Evolutionary conservation across 2,888 invertebrate genomes (phyloP).

Genomic region (Drosophila hamatofila): DNA sequence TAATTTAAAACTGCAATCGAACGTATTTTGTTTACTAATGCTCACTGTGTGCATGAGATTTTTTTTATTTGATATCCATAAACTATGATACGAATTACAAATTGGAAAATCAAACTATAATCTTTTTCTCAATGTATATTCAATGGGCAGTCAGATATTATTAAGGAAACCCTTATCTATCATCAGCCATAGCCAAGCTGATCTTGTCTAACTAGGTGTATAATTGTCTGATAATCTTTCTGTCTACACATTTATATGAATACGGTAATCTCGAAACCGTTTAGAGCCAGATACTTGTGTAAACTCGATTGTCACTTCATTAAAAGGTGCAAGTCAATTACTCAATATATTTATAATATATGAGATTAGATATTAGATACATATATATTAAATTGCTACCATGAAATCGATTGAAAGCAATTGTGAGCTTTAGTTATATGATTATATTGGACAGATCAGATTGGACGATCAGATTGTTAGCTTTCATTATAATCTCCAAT

Average conservation of each 20-base stretch:
- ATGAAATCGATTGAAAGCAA: too few relatives aligned
- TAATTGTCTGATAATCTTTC: neutral
- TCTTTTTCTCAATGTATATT: neutral
- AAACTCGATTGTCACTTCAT: neutral
- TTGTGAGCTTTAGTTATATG: too few relatives aligned
- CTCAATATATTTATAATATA: too few relatives aligned
- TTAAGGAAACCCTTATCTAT: neutral
- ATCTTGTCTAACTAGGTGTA: neutral
- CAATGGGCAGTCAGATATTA: neutral
- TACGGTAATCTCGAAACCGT: neutral
- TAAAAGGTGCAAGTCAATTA: neutral
- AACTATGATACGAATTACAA: too few relatives aligned
- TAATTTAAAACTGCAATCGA: constrained; percentile 34
- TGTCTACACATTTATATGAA: too few relatives aligned
- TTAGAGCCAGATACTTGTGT: neutral
- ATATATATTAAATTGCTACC: too few relatives aligned
- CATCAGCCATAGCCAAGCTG: neutral
- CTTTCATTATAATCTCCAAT: too few relatives aligned
- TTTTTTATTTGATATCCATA: neutral
- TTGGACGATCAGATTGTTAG: too few relatives aligned
- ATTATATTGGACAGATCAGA: too few relatives aligned
- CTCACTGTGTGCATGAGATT: neutral
- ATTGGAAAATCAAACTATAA: neutral
- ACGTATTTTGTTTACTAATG: constrained; percentile 41
- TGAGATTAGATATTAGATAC: too few relatives aligned